A percentile compares a stretch with the other conserved stretches of the same genome.
These are phyloP conservation scores for Mungos mungo DNA, from an alignment of 2,113 vertebrate species.

Conservation along the genomic window DNA sequence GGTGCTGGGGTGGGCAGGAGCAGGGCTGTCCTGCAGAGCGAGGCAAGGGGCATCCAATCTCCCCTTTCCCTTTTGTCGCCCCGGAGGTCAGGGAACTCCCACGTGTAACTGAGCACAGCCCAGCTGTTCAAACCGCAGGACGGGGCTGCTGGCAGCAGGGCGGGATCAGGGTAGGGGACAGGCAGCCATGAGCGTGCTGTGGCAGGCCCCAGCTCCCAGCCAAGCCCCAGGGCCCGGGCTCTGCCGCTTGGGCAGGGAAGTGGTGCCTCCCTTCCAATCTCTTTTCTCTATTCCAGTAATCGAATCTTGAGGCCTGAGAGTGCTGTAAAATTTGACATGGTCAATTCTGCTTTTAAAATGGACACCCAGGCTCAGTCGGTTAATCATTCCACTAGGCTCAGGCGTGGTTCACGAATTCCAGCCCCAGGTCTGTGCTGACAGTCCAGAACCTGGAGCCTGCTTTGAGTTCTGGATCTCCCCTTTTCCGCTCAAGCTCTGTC, in stretches of 20 bases:
- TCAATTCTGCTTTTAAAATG: background rate
- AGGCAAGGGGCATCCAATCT: background rate
- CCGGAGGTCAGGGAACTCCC: background rate
- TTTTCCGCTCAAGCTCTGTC: no score
- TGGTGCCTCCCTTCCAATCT: background rate
- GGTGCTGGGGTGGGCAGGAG: background rate
- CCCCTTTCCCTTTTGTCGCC: background rate
- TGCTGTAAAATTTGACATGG: background rate
- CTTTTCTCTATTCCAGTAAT: background rate
- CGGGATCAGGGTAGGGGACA: background rate
- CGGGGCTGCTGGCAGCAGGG: constrained; percentile 51
- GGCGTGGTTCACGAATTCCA: no score
- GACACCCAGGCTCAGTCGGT: no score
- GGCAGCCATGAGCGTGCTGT: background rate
- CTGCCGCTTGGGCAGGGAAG: background rate
- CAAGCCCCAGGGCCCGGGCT: background rate
- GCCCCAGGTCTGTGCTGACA: no score
- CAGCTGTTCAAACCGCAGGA: constrained; percentile 43
- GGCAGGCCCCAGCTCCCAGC: background rate
- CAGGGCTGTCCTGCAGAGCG: accelerated
- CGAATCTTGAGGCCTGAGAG: background rate
- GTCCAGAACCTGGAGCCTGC: no score
- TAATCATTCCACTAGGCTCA: no score
- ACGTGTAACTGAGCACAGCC: background rate
- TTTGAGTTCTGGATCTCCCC: no score